Evolutionary conservation across 2,888 invertebrate genomes (phyloP), one percentile per base, ranked within the genome.

Genomic region (Drosophila lacicola): DNA sequence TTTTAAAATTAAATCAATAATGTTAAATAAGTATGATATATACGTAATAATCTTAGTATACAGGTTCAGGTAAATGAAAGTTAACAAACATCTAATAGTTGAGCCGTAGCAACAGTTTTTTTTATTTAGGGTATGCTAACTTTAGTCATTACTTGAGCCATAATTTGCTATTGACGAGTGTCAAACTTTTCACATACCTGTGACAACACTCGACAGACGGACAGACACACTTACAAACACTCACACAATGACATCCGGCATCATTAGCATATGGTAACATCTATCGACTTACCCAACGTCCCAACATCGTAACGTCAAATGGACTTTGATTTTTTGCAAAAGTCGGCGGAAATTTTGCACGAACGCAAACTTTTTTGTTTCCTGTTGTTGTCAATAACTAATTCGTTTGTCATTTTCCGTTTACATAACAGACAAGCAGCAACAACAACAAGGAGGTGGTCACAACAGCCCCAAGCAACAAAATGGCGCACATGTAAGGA

Each of bases 391-490:
- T 86, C 85, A 86, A 86, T 86, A 86, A 86, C 85, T 87, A 86
- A 86, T 86, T 86, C 85, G 85, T 87, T 86, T 86, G 89, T 87
- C 89, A 86, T 88, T 88, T 86, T 86, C 89, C 85, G 85, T 88
- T 88, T 88, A 76, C 83, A 84, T 80, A 87, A 75, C 85, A 49
- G 55, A 44, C 63, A 64, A 29, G 3, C 50, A 51, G 13, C 60
- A 58, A 17, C 46, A 72, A 19, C 42, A 50, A n/a, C 60, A 55
- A 3, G 39, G 3, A 70, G 39, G 21, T 25, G 54, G 36, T 45
- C 65, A 39, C 61, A 51, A 25, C 69, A 54, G 67, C 60, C 74
- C 47, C 69, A 46, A 57, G 60, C 70, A 77, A 78, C 82, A 87
- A 84, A 84, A 88, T 84, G 84, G 76, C 78, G 80, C 62, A 57